Percentiles rank a stretch among this genome's conserved stretches.
phyloP scores from a whole-genome alignment of 2,797 vertebrate species.

The Rhodeus uyekii region DNA sequence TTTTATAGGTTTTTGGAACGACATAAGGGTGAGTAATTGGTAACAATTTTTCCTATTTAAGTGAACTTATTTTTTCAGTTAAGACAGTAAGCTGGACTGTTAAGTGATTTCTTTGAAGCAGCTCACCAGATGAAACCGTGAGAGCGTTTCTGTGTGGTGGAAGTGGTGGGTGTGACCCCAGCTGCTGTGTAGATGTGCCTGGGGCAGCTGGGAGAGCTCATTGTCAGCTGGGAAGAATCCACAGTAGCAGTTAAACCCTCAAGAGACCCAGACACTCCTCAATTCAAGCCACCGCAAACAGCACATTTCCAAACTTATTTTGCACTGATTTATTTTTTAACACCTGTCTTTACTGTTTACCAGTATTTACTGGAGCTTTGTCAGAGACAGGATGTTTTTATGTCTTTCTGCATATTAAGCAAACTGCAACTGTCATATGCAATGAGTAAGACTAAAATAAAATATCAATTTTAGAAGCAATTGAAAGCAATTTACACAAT shows the following conservation, averaged over 20 bases:
- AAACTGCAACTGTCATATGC: neutral
- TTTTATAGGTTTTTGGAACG: too few relatives aligned
- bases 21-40: neutral
- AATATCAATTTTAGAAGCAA: neutral
- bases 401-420: neutral
- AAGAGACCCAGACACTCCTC: constrained; percentile 8
- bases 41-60: too few relatives aligned
- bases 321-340: constrained; percentile 1
- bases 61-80: neutral
- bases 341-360: neutral
- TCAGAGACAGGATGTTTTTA: neutral
- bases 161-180: constrained; percentile 39
- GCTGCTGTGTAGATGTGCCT: constrained; percentile 45
- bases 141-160: constrained; percentile 22
- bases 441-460: neutral
- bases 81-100: neutral
- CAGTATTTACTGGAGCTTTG: constrained; percentile 8
- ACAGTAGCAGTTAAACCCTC: constrained; percentile 17
- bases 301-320: neutral
- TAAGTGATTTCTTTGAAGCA: constrained; percentile 6
- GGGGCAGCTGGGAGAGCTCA: constrained; percentile 48
- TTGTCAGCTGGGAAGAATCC: constrained; percentile 30
- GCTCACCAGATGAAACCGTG: constrained; percentile 8
- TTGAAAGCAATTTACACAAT: neutral
- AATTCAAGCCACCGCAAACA: neutral